phyloP scores from a whole-genome alignment of 2,888 invertebrate genomes.

The Drosophila buzzatii region DNA sequence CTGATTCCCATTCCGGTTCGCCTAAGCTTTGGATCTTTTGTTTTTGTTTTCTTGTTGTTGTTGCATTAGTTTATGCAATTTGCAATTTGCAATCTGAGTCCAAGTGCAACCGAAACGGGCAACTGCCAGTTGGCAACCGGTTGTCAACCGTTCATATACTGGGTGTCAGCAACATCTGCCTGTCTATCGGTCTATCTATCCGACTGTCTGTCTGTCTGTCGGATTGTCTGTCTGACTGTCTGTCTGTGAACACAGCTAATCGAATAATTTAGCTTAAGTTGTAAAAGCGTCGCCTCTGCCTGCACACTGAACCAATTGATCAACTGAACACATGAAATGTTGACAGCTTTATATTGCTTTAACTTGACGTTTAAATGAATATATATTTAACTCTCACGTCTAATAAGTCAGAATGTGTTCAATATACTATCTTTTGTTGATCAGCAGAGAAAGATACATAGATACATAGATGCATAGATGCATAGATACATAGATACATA shows the following conservation, averaged over 20 bases:
- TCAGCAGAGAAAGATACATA: background rate
- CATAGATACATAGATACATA: conserved; percentile 5
- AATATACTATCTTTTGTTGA: background rate
- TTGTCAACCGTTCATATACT: conserved; percentile 24
- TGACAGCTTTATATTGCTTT: conserved; percentile 15
- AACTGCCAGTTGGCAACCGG: conserved; percentile 18
- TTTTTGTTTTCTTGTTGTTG: conserved; percentile 11
- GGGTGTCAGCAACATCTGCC: conserved; percentile 22
- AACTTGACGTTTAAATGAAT: background rate
- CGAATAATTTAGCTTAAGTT: conserved; percentile 67
- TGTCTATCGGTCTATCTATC: background rate
- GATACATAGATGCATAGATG: conserved; percentile 1
- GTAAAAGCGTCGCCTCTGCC: conserved; percentile 18
- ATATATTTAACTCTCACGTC: background rate
- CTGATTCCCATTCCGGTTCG: conserved; percentile 25
- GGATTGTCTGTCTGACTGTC: background rate
- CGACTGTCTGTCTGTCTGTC: background rate
- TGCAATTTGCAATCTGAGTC: conserved; percentile 32
- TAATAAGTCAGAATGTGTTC: background rate
- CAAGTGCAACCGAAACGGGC: conserved; percentile 49
- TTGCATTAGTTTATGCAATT: conserved; percentile 21
- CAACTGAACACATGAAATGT: conserved; percentile 8
- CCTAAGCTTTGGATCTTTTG: conserved; percentile 5
- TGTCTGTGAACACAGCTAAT: conserved; percentile 51
- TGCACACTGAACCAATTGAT: conserved; percentile 27